Evolutionary conservation across 2,888 invertebrate genomes (phyloP), one percentile per base, ranked within the genome.

Genomic region (Antheraea yamamai): DNA sequence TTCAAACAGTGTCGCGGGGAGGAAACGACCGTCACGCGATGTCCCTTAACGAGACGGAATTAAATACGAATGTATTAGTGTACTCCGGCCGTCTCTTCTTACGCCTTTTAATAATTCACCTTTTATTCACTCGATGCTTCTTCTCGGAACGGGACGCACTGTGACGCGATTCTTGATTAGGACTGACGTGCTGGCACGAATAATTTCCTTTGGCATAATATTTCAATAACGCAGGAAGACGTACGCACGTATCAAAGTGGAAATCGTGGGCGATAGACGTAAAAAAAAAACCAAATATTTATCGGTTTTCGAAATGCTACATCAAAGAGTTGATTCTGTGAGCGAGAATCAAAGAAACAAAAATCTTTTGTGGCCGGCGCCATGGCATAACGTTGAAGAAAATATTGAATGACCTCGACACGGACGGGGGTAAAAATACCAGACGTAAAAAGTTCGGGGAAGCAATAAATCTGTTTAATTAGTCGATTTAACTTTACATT

Each of bases 401-500:
- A 88, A 90, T 89, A 90, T 91, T 84, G 87, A 85, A 86, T 91
- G 88, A 87, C 89, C 89, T 86, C 87, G 85, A 76, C 79, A 80
- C 83, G 81, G 79, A 77, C 81, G 77, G 74, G 81, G 84, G 81
- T 88, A 88, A 87, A 93, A 92, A 92, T 92, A 93, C 84, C 88
- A 82, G 82, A 79, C 86, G 85, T 87, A 87, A 87, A 85, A 82
- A 89, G 84, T 88, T 89, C 80, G 83, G 88, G 93, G 93, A 93
- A 92, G 89, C 87, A 84, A 91, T 94, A 93, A 94, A 94, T 94
- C 89, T 83, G 80, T 82, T 92, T 93, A 93, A 93, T 94, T 93
- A 91, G 92, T 91, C 90, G 89, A 92, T 92, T 92, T 89, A 87
- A 87, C 85, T 89, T 89, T 85, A 83, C 81, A 88, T 81, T 89